Percentiles rank a stretch among this genome's conserved stretches.
Conservation (phyloP, 2,888 invertebrate species). For the Volucella inflata region DNA sequence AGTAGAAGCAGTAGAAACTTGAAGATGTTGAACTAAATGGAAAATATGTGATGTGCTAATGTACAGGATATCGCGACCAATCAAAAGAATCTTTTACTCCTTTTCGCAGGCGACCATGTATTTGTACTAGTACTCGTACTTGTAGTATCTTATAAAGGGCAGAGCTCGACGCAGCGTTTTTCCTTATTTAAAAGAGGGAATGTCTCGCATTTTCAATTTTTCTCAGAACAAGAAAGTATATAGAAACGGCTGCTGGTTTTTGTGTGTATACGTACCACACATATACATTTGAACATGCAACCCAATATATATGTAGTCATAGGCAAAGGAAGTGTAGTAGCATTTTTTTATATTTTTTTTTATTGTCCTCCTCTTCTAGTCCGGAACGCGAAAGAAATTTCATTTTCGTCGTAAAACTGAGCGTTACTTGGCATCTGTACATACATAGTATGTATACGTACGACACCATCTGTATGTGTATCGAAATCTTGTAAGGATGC, state of each 20-base stretch:
- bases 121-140: background rate
- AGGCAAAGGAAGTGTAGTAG: no score
- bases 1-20: background rate
- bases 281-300: constrained; percentile 8
- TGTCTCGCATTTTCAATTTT: constrained; percentile 51
- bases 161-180: constrained; percentile 34
- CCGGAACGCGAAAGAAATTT: constrained; percentile 46
- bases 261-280: background rate
- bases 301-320: no score
- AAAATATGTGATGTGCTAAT: constrained; percentile 23
- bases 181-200: constrained; percentile 50
- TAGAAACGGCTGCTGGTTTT: constrained; percentile 18
- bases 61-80: constrained; percentile 66
- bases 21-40: constrained; percentile 24
- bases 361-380: constrained; percentile 3
- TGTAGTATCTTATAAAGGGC: background rate
- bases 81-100: constrained; percentile 67
- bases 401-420: background rate
- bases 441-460: background rate
- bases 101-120: constrained; percentile 14
- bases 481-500: constrained; percentile 18
- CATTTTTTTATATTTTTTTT: background rate
- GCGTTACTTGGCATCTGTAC: background rate
- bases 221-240: constrained; percentile 1
- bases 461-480: background rate